Base-by-base conservation (phyloP, 2,797 vertebrate genomes). In the Channa striata region DNA sequence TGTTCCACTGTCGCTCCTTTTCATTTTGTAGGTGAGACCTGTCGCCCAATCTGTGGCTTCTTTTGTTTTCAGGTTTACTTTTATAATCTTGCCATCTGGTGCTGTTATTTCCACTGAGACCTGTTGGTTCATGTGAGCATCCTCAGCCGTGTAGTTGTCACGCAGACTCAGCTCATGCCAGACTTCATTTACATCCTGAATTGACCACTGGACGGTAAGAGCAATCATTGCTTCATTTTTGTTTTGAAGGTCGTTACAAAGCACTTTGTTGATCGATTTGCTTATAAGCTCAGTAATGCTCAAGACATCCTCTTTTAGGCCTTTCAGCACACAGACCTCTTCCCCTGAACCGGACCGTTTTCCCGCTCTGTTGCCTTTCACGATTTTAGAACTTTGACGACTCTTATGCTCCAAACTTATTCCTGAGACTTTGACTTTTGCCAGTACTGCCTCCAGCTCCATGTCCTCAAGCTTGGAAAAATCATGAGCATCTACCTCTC, bases 231-330 rank as follows among this genome's bases (percentile, higher is more conserved):
- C 81, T 72, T 89, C 84, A 0, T 87, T 17, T 34, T 79, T 80
- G 7, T 81, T 43, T 33, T 64, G 51, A 5, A 72, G 0, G 59
- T 83, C 81, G 59, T 70, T 9, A 14, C 0, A 13, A 7, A 90
- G 71, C 1, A 58, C 68, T 13, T 71, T 33, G 11, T 76, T 63
- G 40, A 84, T 13, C 0, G 72, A 79, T 63, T 11, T 59, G 52
- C 44, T 68, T 4, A 90, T 11, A 2, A 89, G 56, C 11, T 84
- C 83, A 8, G 1, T 48, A 46, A 88, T 60, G 1, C 78, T 76
- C 68, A 89, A 36, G 46, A 92, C 82, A 1, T 92, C 88, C 47
- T 92, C 90, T 37, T 78, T 88, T 1, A 92, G 67, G 50, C 90
- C 91, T 44, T 30, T 79, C 37, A 92, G 78, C 1, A 90, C 25